Base-by-base conservation (phyloP, 2,797 vertebrate genomes). In the Meda fulgida region DNA sequence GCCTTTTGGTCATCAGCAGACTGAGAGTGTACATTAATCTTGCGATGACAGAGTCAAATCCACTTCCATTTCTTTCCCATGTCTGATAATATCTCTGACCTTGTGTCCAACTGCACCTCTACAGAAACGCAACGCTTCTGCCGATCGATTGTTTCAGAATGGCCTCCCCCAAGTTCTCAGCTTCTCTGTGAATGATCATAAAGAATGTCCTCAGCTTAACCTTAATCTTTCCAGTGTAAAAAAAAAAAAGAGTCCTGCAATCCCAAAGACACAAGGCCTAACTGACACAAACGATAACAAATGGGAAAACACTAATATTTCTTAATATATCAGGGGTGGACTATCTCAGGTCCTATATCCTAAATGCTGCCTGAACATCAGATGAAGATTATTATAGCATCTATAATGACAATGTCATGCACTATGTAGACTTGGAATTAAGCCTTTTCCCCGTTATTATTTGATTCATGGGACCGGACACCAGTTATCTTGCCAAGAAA, bases 71-170 rank as follows among this genome's bases (percentile, higher is more conserved):
- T 78, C 85, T 82, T 78, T 72, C 40, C 21, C 4, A 8, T 43
- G 77, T 81, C 29, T 40, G 79, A 89, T 87, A 88, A 89, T 82
- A 88, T 87, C 75, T 88, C 84, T 89, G 87, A 88, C 85, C 88
- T 88, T 85, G 86, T 87, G 84, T 82, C 83, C 82, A 87, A 82
- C 84, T 69, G 75, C 58, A 89, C 65, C 75, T 81, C 82, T 58
- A 86, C 51, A 87, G 76, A 86, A 85, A 78, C 16, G 84, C 67
- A 71, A 86, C 84, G 63, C 66, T 63, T 73, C 53, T 84, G 76
- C 55, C 67, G 78, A 87, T 89, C 65, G 85, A 87, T 89, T 89
- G 89, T 87, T 71, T 85, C 48, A 69, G 76, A 65, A 80, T 84
- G 85, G 72, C 80, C 78, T 82, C 85, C 34, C 46, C 43, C 40